Evolutionary conservation across 2,888 invertebrate species (phyloP).

Genomic region (Hipparchia sbordonii): DNA sequence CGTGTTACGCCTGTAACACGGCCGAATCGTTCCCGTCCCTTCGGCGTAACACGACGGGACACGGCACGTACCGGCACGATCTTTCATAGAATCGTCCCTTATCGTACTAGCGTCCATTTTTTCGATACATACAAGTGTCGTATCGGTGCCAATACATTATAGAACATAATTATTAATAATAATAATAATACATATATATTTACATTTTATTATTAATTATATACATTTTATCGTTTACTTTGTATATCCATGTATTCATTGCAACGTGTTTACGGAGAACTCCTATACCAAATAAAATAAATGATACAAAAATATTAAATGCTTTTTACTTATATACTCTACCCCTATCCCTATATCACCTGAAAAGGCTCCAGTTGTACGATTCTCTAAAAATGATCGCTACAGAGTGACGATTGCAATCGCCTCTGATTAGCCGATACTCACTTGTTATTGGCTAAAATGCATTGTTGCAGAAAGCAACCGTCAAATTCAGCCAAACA

Average conservation of each 20-base stretch:
- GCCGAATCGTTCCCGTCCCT: neutral
- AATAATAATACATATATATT: conserved; percentile 67
- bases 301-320: conserved; percentile 57
- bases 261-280: conserved; percentile 74
- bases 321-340: conserved; percentile 43
- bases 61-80: conserved; percentile 5
- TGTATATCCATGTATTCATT: conserved; percentile 74
- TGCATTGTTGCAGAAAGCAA: too few species aligned
- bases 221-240: conserved; percentile 73
- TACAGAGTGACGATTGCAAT: too few species aligned
- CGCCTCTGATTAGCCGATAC: too few species aligned
- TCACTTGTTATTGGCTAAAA: too few species aligned
- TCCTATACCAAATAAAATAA: conserved; percentile 75
- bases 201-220: conserved; percentile 64
- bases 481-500: too few species aligned
- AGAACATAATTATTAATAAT: conserved; percentile 55
- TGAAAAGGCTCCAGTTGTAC: too few species aligned
- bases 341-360: neutral
- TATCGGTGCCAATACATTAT: conserved; percentile 70
- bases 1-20: neutral
- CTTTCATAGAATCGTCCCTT: conserved; percentile 35
- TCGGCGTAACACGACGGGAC: neutral
- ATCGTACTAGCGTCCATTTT: conserved; percentile 63
- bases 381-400: too few species aligned
- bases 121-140: conserved; percentile 57